Evolutionary conservation across 2,888 invertebrate species (phyloP).

Genomic region (Chymomyza procnemis): DNA sequence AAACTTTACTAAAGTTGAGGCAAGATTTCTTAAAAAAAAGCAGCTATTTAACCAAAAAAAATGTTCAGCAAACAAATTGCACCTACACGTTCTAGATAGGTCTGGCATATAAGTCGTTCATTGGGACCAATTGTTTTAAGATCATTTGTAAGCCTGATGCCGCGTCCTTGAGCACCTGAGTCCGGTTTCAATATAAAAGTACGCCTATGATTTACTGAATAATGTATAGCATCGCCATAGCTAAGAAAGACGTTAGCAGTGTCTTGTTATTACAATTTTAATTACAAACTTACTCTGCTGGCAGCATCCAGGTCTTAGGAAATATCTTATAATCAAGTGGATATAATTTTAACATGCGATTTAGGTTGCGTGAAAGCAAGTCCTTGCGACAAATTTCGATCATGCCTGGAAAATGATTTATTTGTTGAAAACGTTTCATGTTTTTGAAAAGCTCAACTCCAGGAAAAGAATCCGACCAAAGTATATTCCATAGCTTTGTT

Average conservation of each 20-base stretch:
- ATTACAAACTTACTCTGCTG: constrained; percentile 86
- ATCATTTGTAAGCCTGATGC: constrained; percentile 90
- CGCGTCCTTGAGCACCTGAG: constrained; percentile 92
- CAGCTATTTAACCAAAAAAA: neutral
- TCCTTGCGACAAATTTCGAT: constrained; percentile 93
- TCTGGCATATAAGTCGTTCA: constrained; percentile 92
- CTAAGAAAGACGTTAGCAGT: constrained; percentile 65
- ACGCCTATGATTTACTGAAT: constrained; percentile 81
- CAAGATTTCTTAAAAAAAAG: too few relatives aligned
- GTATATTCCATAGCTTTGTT: constrained; percentile 91
- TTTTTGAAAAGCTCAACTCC: constrained; percentile 92
- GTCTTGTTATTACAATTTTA: neutral
- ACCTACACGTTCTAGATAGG: constrained; percentile 80
- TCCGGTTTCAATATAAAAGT: constrained; percentile 94
- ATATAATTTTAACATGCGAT: constrained; percentile 91
- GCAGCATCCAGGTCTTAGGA: constrained; percentile 95
- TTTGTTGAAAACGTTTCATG: constrained; percentile 94
- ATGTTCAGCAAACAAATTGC: neutral
- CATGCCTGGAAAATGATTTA: constrained; percentile 96
- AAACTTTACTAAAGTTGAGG: neutral
- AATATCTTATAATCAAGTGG: constrained; percentile 95
- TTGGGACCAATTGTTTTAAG: constrained; percentile 86
- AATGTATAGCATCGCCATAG: constrained; percentile 84
- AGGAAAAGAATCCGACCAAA: constrained; percentile 92
- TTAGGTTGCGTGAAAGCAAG: constrained; percentile 91